A percentile compares a stretch with the other conserved stretches of the same genome.
These are phyloP conservation scores for Bombus cullumanus DNA, from an alignment of 1,140 invertebrate species.

Conservation along the genomic window DNA sequence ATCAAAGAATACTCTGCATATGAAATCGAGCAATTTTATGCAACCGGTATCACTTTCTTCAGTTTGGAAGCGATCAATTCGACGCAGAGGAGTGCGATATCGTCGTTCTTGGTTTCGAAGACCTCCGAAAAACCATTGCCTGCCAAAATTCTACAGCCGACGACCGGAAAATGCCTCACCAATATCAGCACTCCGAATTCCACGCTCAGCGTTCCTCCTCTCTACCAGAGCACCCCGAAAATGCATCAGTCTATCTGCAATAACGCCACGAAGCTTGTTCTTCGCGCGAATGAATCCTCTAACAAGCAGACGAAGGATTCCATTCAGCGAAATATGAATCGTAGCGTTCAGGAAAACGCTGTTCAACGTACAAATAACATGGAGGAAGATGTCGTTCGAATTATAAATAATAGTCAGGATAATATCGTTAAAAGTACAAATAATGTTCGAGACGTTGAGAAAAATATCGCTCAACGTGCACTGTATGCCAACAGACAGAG, in stretches of 20 bases:
- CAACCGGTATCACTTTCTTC: not conserved
- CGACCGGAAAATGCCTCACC: not conserved
- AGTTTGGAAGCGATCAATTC: not conserved
- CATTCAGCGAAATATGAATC: not conserved
- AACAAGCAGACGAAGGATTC: not conserved
- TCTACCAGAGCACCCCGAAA: slow-evolving; percentile 50
- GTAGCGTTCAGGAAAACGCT: not conserved
- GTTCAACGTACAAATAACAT: not conserved
- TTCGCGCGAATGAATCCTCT: not conserved
- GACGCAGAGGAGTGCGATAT: not conserved
- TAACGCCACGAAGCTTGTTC: not conserved
- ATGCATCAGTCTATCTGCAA: not conserved
- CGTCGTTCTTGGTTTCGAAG: not conserved
- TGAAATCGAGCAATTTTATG: not conserved
- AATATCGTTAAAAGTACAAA: not conserved
- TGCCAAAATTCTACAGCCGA: not conserved
- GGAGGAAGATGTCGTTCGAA: not conserved
- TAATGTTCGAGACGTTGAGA: not conserved
- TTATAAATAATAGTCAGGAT: not conserved
- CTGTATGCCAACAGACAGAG: not conserved
- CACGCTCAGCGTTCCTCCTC: not conserved
- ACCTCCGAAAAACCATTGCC: not conserved
- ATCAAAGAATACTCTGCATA: too few species aligned
- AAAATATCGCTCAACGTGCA: not conserved
- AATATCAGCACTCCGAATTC: not conserved